A percentile compares a stretch with the other conserved stretches of the same genome.
phyloP scores from a whole-genome alignment of 2,797 vertebrate genomes.

The Megaceryle alcyon region DNA sequence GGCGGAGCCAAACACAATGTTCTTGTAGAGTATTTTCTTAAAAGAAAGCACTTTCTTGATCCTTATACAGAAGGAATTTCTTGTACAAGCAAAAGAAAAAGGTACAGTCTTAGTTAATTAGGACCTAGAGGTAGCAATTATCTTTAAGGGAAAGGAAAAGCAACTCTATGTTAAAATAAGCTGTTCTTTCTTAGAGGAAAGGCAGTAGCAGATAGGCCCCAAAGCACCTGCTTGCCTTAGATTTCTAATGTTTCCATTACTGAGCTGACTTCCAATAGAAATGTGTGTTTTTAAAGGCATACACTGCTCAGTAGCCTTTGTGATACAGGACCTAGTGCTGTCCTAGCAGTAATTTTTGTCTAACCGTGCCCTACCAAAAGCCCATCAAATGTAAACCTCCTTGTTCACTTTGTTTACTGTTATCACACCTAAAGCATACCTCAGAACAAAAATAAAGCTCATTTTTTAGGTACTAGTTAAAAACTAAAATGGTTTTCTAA shows the following conservation, averaged over 20 bases:
- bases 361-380: neutral
- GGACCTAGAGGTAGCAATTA: neutral
- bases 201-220: neutral
- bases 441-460: neutral
- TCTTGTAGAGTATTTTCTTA: neutral
- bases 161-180: neutral
- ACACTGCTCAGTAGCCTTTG: neutral
- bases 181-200: neutral
- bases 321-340: neutral
- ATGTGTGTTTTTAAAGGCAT: neutral
- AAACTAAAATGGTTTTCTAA: neutral
- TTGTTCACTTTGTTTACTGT: neutral
- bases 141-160: neutral
- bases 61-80: neutral
- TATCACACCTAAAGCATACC: neutral
- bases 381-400: neutral
- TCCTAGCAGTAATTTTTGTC: neutral
- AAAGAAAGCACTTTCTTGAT: neutral
- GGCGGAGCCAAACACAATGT: conserved; percentile 10
- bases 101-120: neutral
- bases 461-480: neutral
- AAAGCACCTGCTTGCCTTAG: neutral
- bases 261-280: neutral
- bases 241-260: neutral
- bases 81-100: neutral